phyloP scores from a whole-genome alignment of 1,140 invertebrate genomes.

The Drosophila dunni region DNA sequence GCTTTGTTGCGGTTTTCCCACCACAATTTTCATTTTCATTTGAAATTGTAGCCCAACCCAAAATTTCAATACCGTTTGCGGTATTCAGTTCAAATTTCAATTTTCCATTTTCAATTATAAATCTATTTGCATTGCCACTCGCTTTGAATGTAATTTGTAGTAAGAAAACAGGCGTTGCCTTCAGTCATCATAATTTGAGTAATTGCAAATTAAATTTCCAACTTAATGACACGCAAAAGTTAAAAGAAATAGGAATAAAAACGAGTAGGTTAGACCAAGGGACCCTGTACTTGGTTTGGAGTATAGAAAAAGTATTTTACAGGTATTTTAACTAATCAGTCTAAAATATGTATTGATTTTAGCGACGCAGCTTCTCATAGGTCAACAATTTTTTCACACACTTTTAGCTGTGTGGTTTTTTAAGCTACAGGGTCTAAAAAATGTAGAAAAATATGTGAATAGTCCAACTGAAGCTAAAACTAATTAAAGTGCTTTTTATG shows the following conservation, averaged over 20 bases:
- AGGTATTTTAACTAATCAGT: too few relatives aligned
- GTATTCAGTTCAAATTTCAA: slow-evolving; percentile 9
- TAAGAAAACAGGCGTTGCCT: slow-evolving; percentile 15
- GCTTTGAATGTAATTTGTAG: slow-evolving; percentile 20
- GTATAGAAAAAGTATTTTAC: too few relatives aligned
- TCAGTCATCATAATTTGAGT: slow-evolving; percentile 57
- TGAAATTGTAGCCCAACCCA: not conserved
- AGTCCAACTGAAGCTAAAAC: slow-evolving; percentile 45
- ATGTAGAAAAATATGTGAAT: slow-evolving; percentile 5
- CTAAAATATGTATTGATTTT: too few relatives aligned
- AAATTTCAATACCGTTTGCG: slow-evolving; percentile 7
- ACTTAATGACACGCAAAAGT: slow-evolving; percentile 55
- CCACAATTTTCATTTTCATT: not conserved
- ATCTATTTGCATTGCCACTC: slow-evolving; percentile 13
- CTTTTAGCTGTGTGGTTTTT: too few relatives aligned
- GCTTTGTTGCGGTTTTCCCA: slow-evolving; percentile 1
- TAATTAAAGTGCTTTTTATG: slow-evolving; percentile 66
- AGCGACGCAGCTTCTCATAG: too few relatives aligned
- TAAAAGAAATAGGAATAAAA: slow-evolving; percentile 11
- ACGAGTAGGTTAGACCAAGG: not conserved
- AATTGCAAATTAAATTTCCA: slow-evolving; percentile 68
- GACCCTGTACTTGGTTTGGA: too few relatives aligned
- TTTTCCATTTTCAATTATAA: slow-evolving; percentile 25
- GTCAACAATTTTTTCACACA: too few relatives aligned
- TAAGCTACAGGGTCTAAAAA: not conserved